A percentile compares a stretch with the other conserved stretches of the same genome.
phyloP scores from a whole-genome alignment of 2,113 vertebrate species.

The Oncorhynchus nerka region DNA sequence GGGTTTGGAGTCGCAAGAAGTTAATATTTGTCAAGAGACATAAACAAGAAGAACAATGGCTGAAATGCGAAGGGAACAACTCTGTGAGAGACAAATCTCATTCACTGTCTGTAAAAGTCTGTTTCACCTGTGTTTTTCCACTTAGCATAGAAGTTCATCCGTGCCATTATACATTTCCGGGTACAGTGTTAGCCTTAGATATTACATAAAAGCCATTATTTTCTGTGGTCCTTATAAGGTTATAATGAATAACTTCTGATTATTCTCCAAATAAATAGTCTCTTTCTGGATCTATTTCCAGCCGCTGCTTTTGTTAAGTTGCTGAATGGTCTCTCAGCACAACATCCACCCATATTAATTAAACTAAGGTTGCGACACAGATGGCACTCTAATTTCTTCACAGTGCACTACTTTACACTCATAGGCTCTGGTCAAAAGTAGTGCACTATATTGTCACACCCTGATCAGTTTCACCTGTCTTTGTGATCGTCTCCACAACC shows the following conservation, averaged over 20 bases:
- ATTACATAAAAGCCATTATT: slow-evolving; percentile 17
- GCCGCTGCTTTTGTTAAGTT: background rate
- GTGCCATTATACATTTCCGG: background rate
- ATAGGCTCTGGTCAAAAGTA: too few relatives aligned
- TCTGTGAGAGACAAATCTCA: background rate
- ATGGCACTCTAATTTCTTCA: too few relatives aligned
- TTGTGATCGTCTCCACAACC: too few relatives aligned
- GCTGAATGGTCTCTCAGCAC: background rate
- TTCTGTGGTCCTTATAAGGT: background rate
- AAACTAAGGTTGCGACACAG: background rate
- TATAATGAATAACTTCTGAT: slow-evolving; percentile 22
- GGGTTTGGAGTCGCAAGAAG: too few relatives aligned
- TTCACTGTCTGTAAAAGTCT: background rate
- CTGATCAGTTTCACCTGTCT: too few relatives aligned
- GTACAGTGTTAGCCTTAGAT: background rate
- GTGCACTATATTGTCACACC: too few relatives aligned
- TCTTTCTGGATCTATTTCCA: slow-evolving; percentile 17
- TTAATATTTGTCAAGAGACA: too few relatives aligned
- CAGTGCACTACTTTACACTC: too few relatives aligned
- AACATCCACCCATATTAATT: slow-evolving; percentile 26
- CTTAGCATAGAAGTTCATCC: background rate
- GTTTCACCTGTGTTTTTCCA: background rate
- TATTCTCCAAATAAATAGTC: slow-evolving; percentile 14
- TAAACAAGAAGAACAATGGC: background rate
- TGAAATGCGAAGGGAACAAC: background rate